A percentile compares a stretch with the other conserved stretches of the same genome.
phyloP scores from a whole-genome alignment of 2,113 vertebrate species.

The Siphamia tubifer region DNA sequence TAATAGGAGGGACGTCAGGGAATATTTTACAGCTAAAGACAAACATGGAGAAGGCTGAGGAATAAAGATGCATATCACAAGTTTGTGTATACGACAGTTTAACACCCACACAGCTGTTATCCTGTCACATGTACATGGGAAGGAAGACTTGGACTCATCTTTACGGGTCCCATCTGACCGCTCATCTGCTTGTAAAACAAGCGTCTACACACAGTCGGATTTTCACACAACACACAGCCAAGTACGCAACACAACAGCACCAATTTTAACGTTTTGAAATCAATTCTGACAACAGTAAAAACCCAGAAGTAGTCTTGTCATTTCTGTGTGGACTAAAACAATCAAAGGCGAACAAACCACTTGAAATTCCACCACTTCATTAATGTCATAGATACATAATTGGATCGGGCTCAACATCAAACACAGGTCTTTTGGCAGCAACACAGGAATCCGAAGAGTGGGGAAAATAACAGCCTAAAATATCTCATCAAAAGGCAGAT shows the following conservation, averaged over 20 bases:
- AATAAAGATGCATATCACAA: conserved; percentile 25
- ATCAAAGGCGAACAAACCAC: conserved; percentile 10
- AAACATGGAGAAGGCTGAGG: neutral
- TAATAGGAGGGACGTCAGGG: neutral
- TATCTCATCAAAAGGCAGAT: conserved; percentile 68
- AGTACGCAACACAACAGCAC: neutral
- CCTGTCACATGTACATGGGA: conserved; percentile 63
- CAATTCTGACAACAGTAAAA: too few species aligned
- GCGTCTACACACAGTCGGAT: conserved; percentile 16
- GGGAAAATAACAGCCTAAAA: conserved; percentile 55
- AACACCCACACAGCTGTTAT: conserved; percentile 55
- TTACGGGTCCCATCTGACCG: conserved; percentile 56
- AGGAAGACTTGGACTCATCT: conserved; percentile 44
- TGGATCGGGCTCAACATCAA: conserved; percentile 59
- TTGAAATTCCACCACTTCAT: conserved; percentile 39
- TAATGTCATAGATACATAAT: conserved; percentile 32
- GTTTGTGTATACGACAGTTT: conserved; percentile 45
- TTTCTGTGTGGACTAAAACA: conserved; percentile 11
- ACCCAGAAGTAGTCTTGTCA: neutral
- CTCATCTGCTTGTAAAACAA: conserved; percentile 52
- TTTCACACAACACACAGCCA: conserved; percentile 20
- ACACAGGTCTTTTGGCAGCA: conserved; percentile 46
- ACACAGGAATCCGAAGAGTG: conserved; percentile 52
- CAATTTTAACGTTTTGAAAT: conserved; percentile 9
- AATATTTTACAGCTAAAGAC: conserved; percentile 17